A percentile compares a stretch with the other conserved stretches of the same genome.
Conservation (phyloP, 1,140 invertebrate genomes). For the Calliphora vicina region DNA sequence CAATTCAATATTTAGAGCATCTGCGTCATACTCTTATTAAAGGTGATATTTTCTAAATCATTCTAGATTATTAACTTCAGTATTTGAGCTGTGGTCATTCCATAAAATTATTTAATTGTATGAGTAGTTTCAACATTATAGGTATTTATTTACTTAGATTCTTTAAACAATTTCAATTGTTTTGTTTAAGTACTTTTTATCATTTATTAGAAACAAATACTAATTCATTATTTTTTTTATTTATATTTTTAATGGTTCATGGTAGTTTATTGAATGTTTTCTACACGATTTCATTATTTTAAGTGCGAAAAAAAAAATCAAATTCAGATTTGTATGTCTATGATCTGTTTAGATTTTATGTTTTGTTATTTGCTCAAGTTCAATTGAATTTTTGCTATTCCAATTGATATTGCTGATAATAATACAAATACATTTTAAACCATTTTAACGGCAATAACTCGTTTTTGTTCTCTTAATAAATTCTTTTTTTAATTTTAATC, state of each 20-base stretch:
- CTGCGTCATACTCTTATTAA: background rate
- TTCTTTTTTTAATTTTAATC: background rate
- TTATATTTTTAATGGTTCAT: conserved; percentile 2
- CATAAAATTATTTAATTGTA: no score
- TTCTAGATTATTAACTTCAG: background rate
- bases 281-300: background rate
- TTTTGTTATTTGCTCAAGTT: background rate
- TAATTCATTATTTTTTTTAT: background rate
- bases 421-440: background rate
- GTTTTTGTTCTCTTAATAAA: background rate
- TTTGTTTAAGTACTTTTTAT: background rate
- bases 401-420: background rate
- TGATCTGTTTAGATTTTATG: background rate
- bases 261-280: background rate
- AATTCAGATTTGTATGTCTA: background rate
- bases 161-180: background rate
- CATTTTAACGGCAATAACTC: background rate
- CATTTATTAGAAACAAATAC: background rate
- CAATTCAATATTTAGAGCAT: background rate
- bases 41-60: no score
- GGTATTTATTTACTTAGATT: no score
- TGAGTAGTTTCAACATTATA: no score
- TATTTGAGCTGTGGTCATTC: background rate
- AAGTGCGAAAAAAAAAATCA: background rate
- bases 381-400: background rate